A percentile compares a stretch with the other conserved stretches of the same genome.
Conservation (phyloP, 2,888 invertebrate genomes). For the Himalopsyche anomala region DNA sequence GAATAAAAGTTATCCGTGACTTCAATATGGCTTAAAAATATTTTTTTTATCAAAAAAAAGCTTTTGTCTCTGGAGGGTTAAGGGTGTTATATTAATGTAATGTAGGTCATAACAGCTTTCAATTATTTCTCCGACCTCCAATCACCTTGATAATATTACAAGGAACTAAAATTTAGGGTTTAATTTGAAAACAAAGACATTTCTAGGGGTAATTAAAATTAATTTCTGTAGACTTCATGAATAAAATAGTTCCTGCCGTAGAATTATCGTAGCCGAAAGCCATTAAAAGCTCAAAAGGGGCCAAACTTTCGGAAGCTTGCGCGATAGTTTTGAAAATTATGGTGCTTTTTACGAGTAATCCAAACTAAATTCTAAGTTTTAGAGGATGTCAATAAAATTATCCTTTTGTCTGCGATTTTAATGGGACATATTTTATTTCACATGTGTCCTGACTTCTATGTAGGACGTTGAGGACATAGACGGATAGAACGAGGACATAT, state of each 20-base stretch:
- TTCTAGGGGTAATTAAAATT: slow-evolving; percentile 7
- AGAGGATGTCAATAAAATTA: slow-evolving; percentile 19
- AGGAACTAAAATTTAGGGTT: not conserved
- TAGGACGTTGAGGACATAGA: not conserved
- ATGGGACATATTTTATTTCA: not conserved
- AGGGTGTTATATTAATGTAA: too few species aligned
- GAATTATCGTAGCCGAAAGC: slow-evolving; percentile 5
- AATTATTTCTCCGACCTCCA: not conserved
- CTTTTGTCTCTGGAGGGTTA: too few species aligned
- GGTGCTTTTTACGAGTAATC: slow-evolving; percentile 9
- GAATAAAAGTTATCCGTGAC: too few species aligned
- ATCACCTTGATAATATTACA: not conserved
- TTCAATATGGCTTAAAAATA: too few species aligned
- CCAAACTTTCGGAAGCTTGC: not conserved
- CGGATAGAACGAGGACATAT: not conserved
- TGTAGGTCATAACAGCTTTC: too few species aligned
- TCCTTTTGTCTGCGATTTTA: not conserved
- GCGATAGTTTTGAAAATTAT: slow-evolving; percentile 13
- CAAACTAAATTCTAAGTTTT: slow-evolving; percentile 2
- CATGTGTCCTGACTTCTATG: not conserved
- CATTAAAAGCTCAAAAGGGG: slow-evolving; percentile 13
- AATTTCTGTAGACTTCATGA: slow-evolving; percentile 18
- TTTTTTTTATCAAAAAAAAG: too few species aligned
- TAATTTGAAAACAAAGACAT: slow-evolving; percentile 17
- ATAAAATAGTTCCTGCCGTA: slow-evolving; percentile 3